A percentile compares a stretch with the other conserved stretches of the same genome.
These are phyloP conservation scores for Hylyphantes graminicola DNA, from an alignment of 1,140 invertebrate genomes.

Conservation along the genomic window DNA sequence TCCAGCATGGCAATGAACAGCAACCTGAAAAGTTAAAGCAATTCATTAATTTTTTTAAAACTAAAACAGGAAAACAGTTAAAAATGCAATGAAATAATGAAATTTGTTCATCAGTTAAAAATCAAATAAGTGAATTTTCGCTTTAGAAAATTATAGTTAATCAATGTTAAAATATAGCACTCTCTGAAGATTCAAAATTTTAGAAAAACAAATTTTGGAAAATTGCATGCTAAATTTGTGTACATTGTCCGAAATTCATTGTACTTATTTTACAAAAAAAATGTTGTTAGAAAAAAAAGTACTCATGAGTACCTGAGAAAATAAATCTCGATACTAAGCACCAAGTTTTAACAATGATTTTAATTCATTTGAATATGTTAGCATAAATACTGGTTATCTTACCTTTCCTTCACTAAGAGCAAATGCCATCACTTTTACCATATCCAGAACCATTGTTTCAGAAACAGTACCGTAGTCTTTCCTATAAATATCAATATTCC, in stretches of 20 bases:
- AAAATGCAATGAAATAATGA: too few species aligned
- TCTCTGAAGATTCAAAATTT: too few species aligned
- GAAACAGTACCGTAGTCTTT: slow-evolving; percentile 85
- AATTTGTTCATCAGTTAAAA: background rate
- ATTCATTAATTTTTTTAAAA: background rate
- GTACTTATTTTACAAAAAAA: background rate
- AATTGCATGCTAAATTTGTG: too few species aligned
- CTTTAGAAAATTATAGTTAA: background rate
- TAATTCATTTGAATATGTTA: too few species aligned
- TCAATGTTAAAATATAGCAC: too few species aligned
- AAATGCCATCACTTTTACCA: slow-evolving; percentile 90
- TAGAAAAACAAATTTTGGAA: too few species aligned
- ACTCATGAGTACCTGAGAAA: too few species aligned
- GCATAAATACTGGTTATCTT: too few species aligned
- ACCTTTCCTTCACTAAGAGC: slow-evolving; percentile 84
- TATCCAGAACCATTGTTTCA: slow-evolving; percentile 80
- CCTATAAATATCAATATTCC: slow-evolving; percentile 68
- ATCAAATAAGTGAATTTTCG: background rate
- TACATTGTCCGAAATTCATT: background rate
- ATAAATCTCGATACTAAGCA: too few species aligned
- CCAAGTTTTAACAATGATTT: too few species aligned
- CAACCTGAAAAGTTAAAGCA: slow-evolving; percentile 65
- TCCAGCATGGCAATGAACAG: slow-evolving; percentile 91
- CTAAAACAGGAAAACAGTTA: background rate
- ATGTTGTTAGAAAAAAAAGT: too few species aligned